Conservation (phyloP, 2,797 vertebrate species). For the Sternotherus odoratus region DNA sequence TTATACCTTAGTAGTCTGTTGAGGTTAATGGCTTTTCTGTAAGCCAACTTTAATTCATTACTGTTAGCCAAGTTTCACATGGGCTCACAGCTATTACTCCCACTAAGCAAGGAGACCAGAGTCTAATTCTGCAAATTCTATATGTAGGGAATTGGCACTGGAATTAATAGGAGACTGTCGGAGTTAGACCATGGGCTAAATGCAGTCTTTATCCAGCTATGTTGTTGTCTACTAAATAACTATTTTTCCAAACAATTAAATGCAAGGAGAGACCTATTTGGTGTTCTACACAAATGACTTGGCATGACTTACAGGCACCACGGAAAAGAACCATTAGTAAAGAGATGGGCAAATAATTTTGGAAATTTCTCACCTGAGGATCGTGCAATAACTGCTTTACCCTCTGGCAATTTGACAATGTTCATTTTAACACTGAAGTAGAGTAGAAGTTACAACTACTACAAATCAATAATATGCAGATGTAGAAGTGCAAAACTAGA, state of each 20-base stretch:
- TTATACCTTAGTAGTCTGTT: slow-evolving; percentile 47
- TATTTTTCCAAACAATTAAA: not conserved
- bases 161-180: not conserved
- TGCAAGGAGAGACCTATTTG: not conserved
- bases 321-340: not conserved
- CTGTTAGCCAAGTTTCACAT: slow-evolving; percentile 38
- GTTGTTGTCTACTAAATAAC: not conserved
- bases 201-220: not conserved
- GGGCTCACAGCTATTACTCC: slow-evolving; percentile 17
- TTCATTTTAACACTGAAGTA: not conserved
- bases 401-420: not conserved
- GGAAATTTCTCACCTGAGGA: not conserved
- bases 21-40: slow-evolving; percentile 36
- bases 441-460: not conserved
- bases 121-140: not conserved
- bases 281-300: not conserved
- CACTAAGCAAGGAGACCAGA: not conserved
- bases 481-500: not conserved
- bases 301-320: not conserved
- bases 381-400: not conserved
- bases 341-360: not conserved
- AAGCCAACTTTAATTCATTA: slow-evolving; percentile 60
- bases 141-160: not conserved
- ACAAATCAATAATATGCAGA: not conserved
- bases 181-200: not conserved